A percentile compares a stretch with the other conserved stretches of the same genome.
These are phyloP conservation scores for Dryocosmus kuriphilus DNA, from an alignment of 2,888 invertebrate genomes.

Conservation along the genomic window DNA sequence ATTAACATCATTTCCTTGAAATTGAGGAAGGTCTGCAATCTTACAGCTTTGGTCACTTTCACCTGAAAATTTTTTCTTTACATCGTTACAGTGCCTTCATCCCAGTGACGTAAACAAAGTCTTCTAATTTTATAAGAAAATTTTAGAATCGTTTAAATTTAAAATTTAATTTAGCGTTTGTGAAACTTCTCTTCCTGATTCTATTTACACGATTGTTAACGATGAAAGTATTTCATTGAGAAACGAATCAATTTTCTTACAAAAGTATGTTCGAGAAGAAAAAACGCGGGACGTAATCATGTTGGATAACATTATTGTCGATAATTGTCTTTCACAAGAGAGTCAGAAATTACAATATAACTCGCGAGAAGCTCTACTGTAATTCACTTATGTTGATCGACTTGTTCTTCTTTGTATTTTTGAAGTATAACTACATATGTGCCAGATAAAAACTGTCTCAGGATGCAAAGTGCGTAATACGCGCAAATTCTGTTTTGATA, in stretches of 20 bases:
- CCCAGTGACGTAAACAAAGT: slow-evolving; percentile 1
- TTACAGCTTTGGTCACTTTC: slow-evolving; percentile 36
- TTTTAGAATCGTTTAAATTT: background rate
- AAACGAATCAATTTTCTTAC: background rate
- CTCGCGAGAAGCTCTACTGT: slow-evolving; percentile 5
- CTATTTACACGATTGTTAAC: background rate
- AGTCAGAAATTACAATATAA: background rate
- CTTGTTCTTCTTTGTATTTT: slow-evolving; percentile 1
- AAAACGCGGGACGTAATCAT: background rate
- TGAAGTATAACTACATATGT: slow-evolving; percentile 44
- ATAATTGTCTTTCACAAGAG: slow-evolving; percentile 18
- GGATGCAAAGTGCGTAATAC: slow-evolving; percentile 32
- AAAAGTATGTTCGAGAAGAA: background rate
- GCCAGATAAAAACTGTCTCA: slow-evolving; percentile 45
- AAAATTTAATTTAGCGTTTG: background rate
- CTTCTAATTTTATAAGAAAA: background rate
- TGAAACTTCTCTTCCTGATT: background rate
- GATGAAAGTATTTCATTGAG: background rate
- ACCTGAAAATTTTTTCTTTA: background rate
- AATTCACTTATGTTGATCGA: slow-evolving; percentile 15
- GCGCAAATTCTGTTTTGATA: slow-evolving; percentile 17
- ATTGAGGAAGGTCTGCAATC: slow-evolving; percentile 33
- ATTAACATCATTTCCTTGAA: slow-evolving; percentile 21
- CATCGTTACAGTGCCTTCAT: background rate
- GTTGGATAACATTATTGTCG: slow-evolving; percentile 5